Evolutionary conservation across 2,888 invertebrate species (phyloP), one percentile per base, ranked within the genome.

Genomic region (Caenorhabditis imperialis): DNA sequence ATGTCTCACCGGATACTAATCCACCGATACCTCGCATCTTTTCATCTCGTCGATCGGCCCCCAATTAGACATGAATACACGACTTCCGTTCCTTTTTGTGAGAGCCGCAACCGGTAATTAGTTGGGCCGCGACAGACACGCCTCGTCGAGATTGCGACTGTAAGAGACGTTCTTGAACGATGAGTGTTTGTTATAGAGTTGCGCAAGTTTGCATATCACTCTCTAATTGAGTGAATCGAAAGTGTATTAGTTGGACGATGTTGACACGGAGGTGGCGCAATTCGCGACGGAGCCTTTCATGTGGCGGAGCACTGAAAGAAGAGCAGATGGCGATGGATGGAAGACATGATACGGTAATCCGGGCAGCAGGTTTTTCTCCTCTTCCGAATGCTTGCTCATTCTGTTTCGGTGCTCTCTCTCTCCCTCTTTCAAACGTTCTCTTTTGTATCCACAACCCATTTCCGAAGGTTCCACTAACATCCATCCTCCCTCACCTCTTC

Each of bases 221-320:
- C 23, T 65, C 42, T 65, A 65, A 65, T 65, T 65, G 65, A 65
- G 62, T 62, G 60, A 30, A 63, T 54, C 54, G 65, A 20, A 65
- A 65, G 55, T 65, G 57, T 65, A 35, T 65, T 20, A 38, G 44
- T 35, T 48, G 35, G 20, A 7, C 8, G 45, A 38, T 65, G 65
- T 65, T 65, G 65, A 65, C 65, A 65, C 65, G 65, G 35, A 16
- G n/a, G 23, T 65, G 55, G 65, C 65, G 65, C 57, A 65, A 65
- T 16, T 18, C 48, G 48, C 14, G 45, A 57, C 65, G 42, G n/a
- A 50, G n/a, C 37, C 65, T 57, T 65, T 65, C 40, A 57, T 65
- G 40, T 57, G 16, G 20, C 16, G 35, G 53, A 54, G 40, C 53
- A 54, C 45, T 47, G 23, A 25, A 16, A 38, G 42, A 22, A 44